These are phyloP conservation scores for Drosophila parthenogenetica DNA, from an alignment of 2,888 invertebrate genomes.

Conservation along the genomic window DNA sequence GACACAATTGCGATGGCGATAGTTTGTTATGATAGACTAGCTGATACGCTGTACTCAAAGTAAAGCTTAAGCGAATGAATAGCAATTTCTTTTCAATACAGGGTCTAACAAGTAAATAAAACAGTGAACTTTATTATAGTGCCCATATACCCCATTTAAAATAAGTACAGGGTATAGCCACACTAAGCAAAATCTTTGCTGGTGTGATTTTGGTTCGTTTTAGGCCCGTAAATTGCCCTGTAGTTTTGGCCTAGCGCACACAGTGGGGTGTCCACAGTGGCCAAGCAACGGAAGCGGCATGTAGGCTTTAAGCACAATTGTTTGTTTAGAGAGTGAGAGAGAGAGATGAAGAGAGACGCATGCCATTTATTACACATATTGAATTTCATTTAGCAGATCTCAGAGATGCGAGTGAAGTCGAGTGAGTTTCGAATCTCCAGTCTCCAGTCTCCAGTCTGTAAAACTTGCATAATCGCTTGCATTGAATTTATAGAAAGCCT, in stretches of 20 bases:
- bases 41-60: neutral
- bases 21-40: neutral
- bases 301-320: constrained; percentile 44
- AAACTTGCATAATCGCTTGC: constrained; percentile 75
- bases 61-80: too few relatives aligned
- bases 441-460: constrained; percentile 16
- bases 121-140: too few relatives aligned
- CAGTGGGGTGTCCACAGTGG: constrained; percentile 41
- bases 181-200: constrained; percentile 5
- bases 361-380: constrained; percentile 75
- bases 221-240: constrained; percentile 45
- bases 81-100: too few relatives aligned
- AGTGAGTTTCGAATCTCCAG: neutral
- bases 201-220: constrained; percentile 14
- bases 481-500: constrained; percentile 77
- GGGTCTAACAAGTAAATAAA: too few relatives aligned
- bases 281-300: constrained; percentile 7
- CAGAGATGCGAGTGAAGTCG: neutral
- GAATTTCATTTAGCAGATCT: constrained; percentile 71
- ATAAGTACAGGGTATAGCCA: constrained; percentile 5
- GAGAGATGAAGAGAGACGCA: constrained; percentile 21
- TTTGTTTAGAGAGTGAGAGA: constrained; percentile 30
- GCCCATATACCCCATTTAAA: neutral
- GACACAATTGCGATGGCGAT: neutral
- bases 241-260: constrained; percentile 27